These are phyloP conservation scores for Sanderia malayensis DNA, from an alignment of 30 jellyfish, hydroid and myxozoan species.

Conservation along the genomic window DNA sequence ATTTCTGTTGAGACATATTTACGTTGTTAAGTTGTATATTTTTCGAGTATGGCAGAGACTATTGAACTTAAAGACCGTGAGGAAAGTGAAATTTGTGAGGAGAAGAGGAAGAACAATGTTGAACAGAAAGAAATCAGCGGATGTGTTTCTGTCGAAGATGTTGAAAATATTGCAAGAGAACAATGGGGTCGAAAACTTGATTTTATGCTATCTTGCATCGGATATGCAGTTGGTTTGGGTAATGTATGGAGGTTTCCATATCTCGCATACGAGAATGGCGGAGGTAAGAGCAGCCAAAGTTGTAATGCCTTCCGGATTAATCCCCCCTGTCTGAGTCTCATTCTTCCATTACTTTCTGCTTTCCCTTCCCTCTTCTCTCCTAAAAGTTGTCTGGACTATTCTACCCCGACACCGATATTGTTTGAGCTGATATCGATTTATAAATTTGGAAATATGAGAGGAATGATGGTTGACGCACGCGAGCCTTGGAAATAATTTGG, in stretches of 20 bases:
- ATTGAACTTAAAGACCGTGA: conserved; percentile 16
- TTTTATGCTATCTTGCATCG: conserved; percentile 78
- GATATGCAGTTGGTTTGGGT: conserved; percentile 91
- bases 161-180: conserved; percentile 49
- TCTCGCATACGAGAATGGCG: conserved; percentile 83
- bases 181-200: conserved; percentile 87
- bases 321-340: no score
- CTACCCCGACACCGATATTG: no score
- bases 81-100: not conserved
- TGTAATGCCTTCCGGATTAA: no score
- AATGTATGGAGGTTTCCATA: conserved; percentile 89
- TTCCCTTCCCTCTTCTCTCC: no score
- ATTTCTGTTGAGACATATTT: no score
- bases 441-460: no score
- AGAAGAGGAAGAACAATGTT: not conserved
- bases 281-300: no score
- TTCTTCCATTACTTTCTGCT: no score
- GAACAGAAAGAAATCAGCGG: not conserved
- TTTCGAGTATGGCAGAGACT: conserved; percentile 17
- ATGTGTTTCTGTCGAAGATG: conserved; percentile 15
- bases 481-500: no score
- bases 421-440: no score
- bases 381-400: no score
- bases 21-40: not conserved
- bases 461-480: no score